Evolutionary conservation across 2,113 vertebrate species (phyloP), one percentile per base, ranked within the genome.

Genomic region (Osmerus mordax): DNA sequence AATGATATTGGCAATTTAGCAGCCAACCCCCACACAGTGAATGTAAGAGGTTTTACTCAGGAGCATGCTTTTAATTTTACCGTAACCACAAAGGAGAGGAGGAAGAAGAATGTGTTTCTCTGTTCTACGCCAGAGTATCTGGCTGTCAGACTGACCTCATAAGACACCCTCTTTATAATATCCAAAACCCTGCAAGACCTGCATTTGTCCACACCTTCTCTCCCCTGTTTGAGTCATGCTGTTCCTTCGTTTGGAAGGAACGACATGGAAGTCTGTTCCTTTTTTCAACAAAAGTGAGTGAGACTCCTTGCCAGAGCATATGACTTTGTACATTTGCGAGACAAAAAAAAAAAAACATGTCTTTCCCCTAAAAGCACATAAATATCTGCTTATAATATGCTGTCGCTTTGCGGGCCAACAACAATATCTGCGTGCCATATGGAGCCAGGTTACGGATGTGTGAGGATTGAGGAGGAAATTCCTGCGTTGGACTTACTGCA

Each of bases 361-460:
- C 77, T 81, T 80, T 79, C 65, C 56, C 61, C 75, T 55, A 77
- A 81, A 83, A 85, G 77, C 78, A 81, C 87, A 88, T 91, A 92
- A 92, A 92, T 92, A 93, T 89, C 41, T 62, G 76, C 79, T 76
- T 80, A 88, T 87, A 83, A 85, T 88, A 80, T 63, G 77, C 74
- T 61, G 72, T 72, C 61, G 51, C 67, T 75, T 72, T 68, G 72
- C 62, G 75, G 54, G 82, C 85, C 91, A 91, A 90, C 68, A 81
- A 80, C 83, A 86, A 82, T 93, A 92, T 93, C 92, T 94, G 91
- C 88, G 82, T 89, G 83, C 90, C 94, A 93, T 88, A 93, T 94
- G 92, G 82, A 82, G 87, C 81, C 72, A 83, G 87, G 74, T 4
- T 81, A 87, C 75, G 69, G 82, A 90, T 85, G 82, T 65, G 63